Conservation (phyloP, 2,888 invertebrate species). For the Hermaeophaga mercurialis region DNA sequence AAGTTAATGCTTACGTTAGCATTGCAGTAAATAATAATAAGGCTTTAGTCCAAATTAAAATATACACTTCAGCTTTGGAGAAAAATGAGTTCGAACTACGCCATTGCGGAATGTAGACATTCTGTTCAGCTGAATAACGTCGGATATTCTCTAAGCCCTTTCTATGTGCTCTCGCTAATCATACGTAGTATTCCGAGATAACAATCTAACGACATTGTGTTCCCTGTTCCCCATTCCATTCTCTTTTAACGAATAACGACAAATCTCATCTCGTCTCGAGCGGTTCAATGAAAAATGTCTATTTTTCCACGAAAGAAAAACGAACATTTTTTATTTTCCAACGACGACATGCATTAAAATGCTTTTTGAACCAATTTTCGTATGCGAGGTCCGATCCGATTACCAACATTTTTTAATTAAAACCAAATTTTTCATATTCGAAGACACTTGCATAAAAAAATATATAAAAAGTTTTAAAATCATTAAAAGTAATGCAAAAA, state of each 20-base stretch:
- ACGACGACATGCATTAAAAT: constrained; percentile 6
- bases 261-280: constrained; percentile 15
- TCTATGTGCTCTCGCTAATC: constrained; percentile 17
- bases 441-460: too few relatives aligned
- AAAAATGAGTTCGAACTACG: background rate
- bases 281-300: constrained; percentile 21
- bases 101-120: constrained; percentile 5
- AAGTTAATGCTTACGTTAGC: too few relatives aligned
- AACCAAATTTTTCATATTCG: too few relatives aligned
- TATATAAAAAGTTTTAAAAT: too few relatives aligned
- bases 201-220: constrained; percentile 23
- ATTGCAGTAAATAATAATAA: too few relatives aligned
- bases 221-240: constrained; percentile 15
- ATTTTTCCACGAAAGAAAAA: constrained; percentile 16
- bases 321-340: background rate
- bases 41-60: too few relatives aligned
- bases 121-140: constrained; percentile 4
- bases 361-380: background rate
- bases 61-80: too few relatives aligned
- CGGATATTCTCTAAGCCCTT: constrained; percentile 14
- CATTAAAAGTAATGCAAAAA: too few relatives aligned
- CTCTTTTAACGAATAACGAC: constrained; percentile 14
- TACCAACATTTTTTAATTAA: too few relatives aligned
- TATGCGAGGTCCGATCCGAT: too few relatives aligned
- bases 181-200: constrained; percentile 19